Evolutionary conservation across 92 coral and sea anemone species (phyloP).

Genomic region (Micromussa lordhowensis): DNA sequence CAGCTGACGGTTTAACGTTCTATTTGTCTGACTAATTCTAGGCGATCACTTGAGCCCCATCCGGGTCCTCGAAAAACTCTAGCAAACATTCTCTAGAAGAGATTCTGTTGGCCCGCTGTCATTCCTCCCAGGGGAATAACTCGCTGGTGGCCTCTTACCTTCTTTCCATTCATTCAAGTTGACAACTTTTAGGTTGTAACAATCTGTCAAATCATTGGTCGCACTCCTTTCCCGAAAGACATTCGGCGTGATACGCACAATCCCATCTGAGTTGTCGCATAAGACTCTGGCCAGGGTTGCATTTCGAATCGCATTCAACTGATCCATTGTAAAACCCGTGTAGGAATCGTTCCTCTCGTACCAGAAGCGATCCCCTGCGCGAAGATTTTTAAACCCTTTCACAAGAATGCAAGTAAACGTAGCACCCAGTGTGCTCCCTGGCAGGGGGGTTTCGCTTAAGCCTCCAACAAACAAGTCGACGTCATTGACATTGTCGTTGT

Average conservation of each 20-base stretch:
- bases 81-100: too few species aligned
- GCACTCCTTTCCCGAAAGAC: slow-evolving; percentile 18
- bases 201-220: slow-evolving; percentile 7
- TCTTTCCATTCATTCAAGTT: slow-evolving; percentile 48
- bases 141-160: not conserved
- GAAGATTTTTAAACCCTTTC: slow-evolving; percentile 20
- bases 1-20: too few species aligned
- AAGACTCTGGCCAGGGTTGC: slow-evolving; percentile 41
- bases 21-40: too few species aligned
- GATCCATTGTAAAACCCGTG: slow-evolving; percentile 29
- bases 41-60: too few species aligned
- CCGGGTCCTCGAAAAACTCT: too few species aligned
- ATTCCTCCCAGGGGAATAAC: too few species aligned
- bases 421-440: slow-evolving; percentile 27
- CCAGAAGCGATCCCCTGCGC: slow-evolving; percentile 61
- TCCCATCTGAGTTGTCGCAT: slow-evolving; percentile 55
- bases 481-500: slow-evolving; percentile 4
- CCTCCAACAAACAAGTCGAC: slow-evolving; percentile 59
- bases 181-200: not conserved
- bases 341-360: slow-evolving; percentile 39
- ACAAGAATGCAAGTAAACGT: slow-evolving; percentile 45
- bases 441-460: slow-evolving; percentile 25
- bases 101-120: too few species aligned
- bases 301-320: slow-evolving; percentile 32
- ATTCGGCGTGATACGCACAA: slow-evolving; percentile 15